Base-by-base conservation (phyloP, 1,140 invertebrate species). In the Nomia melanderi region DNA sequence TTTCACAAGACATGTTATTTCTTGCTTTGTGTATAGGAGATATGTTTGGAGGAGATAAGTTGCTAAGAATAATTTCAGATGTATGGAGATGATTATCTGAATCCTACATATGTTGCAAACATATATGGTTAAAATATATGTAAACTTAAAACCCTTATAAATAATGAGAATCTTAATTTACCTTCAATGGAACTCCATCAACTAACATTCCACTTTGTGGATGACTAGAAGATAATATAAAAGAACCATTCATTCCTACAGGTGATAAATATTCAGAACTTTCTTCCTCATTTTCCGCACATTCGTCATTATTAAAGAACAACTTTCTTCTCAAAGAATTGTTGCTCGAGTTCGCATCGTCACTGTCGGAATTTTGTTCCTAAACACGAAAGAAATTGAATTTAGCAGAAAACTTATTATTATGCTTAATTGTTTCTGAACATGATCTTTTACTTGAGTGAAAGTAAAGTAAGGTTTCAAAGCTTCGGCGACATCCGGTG, bases 381-480 rank as follows among this genome's bases (percentile, higher is more conserved):
- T 92, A 75, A 62, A 56, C 54, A 56, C 59, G 2, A 71, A 72
- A 64, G 0, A 70, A 41, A 31, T 36, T 1, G 36, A 41, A 2
- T 14, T 71, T 29, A 33, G 4, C n/a, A 31, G 20, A 0, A 0
- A 31, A 59, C 14, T 8, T 11, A 23, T 20, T 7, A 5, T 39
- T 31, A 20, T 25, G 3, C 41, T 33, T 27, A 54, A 47, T n/a
- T 2, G 20, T 25, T 8, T 44, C n/a, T 14, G 53, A 0, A 60
- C 39, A 54, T 12, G 11, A 25, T 6, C 0, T 65, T 44, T 27
- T 82, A 94, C 94, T 92, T 94, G 92, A 69, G 90, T 94, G 81
- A 93, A 95, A 50, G 92, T 94, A 83, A 93, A 94, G 86, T 93
- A 95, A 67, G 94, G 93, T 86, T 94, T 93, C 33, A 95, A 88